Base-by-base conservation (phyloP, 2,888 invertebrate species). In the Ophraella communa region DNA sequence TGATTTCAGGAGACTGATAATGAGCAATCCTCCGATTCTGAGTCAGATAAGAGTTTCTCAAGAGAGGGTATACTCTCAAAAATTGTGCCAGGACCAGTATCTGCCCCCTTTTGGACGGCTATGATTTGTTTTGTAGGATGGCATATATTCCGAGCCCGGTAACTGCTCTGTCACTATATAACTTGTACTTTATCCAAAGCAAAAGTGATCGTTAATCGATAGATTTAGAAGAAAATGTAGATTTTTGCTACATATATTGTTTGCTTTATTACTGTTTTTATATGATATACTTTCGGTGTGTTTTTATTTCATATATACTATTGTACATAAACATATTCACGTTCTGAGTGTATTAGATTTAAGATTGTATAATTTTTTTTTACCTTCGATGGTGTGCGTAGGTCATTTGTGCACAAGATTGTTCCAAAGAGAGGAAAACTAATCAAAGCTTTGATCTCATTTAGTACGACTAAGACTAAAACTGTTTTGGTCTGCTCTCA, bases 71-170 rank as follows among this genome's bases (percentile, higher is more conserved):
- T 87, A 62, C 83, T 87, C 68, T 86, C 87, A 0, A 85, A 86
- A 60, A 84, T 87, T 47, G 83, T 87, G 47, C 85, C 87, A 56
- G 64, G 70, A 21, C 70, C 73, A 44, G 44, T 71, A 23, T 73
- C 75, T 5, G 72, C 74, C 45, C 72, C 76, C 8, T 51, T 76
- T 42, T 87, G 88, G 82, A 88, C 88, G 2, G 88, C 88, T 3
- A 86, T 88, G 24, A 83, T 88, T 59, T 85, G 88, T 76, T 83
- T 88, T 79, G 83, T 88, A 3, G 88, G 88, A 10, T 88, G 88
- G 88, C 87, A 86, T 73, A 79, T 88, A 47, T 84, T 88, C 68
- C 86, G 84, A 81, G 73, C 68, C 20, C 75, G 73, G 71, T 75
- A 88, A 86, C 84, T 79, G 70, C 68, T 64, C 71, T 65, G 66